These are phyloP conservation scores for Amphiura filiformis DNA, from an alignment of 35 echinoderm and acorn worm species.

Conservation along the genomic window DNA sequence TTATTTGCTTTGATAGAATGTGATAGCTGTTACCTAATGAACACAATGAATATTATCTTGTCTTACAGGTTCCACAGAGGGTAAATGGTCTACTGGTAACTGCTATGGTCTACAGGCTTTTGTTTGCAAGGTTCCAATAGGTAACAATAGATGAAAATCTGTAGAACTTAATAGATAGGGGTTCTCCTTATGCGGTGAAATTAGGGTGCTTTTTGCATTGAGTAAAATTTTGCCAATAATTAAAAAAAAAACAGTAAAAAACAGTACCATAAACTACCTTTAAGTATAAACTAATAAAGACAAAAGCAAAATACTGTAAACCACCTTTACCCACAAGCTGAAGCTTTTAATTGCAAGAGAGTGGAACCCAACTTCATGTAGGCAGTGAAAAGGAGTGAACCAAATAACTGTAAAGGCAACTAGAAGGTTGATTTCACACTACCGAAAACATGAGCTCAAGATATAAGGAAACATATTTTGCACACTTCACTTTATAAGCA, in stretches of 20 bases:
- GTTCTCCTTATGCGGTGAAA: background rate
- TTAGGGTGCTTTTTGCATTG: background rate
- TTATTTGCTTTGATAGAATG: background rate
- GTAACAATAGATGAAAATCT: slow-evolving; percentile 45
- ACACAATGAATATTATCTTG: no score
- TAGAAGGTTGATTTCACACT: background rate
- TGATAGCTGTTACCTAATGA: background rate
- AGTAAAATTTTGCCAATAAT: background rate
- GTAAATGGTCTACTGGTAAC: slow-evolving; percentile 61
- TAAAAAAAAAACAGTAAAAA: background rate
- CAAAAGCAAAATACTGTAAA: no score
- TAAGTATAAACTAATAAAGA: no score
- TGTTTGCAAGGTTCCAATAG: slow-evolving; percentile 73
- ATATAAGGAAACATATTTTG: no score
- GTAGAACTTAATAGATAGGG: background rate
- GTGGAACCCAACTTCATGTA: no score
- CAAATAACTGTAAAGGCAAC: background rate
- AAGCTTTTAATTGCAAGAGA: no score
- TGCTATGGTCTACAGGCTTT: slow-evolving; percentile 57
- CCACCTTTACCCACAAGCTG: no score
- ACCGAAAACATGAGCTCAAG: no score
- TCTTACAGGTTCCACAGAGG: slow-evolving; percentile 36
- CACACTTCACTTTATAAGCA: no score
- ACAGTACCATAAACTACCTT: no score
- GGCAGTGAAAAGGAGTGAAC: no score